phyloP scores from a whole-genome alignment of 2,113 vertebrate genomes.

The Lepisosteus osseus region DNA sequence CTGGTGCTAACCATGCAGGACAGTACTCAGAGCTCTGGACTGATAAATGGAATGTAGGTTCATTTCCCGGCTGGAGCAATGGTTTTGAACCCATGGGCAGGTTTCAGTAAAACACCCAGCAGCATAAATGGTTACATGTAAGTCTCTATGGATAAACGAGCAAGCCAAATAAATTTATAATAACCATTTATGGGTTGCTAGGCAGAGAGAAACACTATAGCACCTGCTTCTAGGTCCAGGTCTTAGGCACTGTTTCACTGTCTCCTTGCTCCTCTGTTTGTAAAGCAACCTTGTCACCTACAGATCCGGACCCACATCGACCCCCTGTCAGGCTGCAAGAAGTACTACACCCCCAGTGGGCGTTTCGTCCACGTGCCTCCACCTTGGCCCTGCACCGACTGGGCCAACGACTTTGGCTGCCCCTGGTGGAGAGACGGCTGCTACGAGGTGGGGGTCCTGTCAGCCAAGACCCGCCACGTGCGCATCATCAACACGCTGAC shows the following conservation, averaged over 20 bases:
- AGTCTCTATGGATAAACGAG: too few relatives aligned
- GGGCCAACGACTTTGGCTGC: constrained; percentile 64
- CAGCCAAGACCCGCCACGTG: constrained; percentile 69
- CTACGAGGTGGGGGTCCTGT: constrained; percentile 72
- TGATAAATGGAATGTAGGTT: too few relatives aligned
- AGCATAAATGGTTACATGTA: too few relatives aligned
- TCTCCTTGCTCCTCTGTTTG: neutral
- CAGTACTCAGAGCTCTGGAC: too few relatives aligned
- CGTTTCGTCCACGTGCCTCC: constrained; percentile 79
- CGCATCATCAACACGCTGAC: constrained; percentile 82
- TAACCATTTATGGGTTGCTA: too few relatives aligned
- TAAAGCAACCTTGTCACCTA: neutral
- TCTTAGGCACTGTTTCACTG: neutral
- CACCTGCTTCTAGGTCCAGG: too few relatives aligned
- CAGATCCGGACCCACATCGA: constrained; percentile 74
- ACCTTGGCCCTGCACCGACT: constrained; percentile 72
- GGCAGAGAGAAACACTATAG: too few relatives aligned
- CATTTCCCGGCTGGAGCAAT: too few relatives aligned
- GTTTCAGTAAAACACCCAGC: too few relatives aligned
- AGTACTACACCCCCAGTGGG: constrained; percentile 77
- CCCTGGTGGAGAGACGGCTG: constrained; percentile 77
- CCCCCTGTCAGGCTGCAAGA: constrained; percentile 64
- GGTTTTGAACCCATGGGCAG: too few relatives aligned
- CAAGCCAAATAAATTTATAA: too few relatives aligned
- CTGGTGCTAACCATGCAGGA: too few relatives aligned